A percentile compares a stretch with the other conserved stretches of the same genome.
phyloP scores from a whole-genome alignment of 2,888 invertebrate species.

The Pterobdella sp. region DNA sequence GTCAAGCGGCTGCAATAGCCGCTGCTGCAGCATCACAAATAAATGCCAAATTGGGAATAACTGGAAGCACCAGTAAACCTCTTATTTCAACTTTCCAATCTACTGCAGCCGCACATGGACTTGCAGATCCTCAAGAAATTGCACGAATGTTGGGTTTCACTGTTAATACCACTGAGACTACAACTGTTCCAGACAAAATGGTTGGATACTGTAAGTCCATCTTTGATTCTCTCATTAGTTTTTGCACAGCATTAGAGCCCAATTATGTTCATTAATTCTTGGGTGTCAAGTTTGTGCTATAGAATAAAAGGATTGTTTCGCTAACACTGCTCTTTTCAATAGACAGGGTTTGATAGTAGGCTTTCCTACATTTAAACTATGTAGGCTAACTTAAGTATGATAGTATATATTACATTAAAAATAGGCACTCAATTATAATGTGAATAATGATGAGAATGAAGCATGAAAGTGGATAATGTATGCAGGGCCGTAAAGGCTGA shows the following conservation, averaged over 20 bases:
- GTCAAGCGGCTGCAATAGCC: slow-evolving; percentile 40
- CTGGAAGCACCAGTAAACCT: slow-evolving; percentile 12
- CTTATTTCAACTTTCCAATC: background rate
- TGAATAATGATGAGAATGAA: background rate
- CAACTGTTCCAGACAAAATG: slow-evolving; percentile 87
- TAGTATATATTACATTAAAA: too few species aligned
- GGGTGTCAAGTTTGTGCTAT: slow-evolving; percentile 37
- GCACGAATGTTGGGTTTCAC: slow-evolving; percentile 23
- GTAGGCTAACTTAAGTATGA: too few species aligned
- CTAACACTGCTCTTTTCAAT: slow-evolving; percentile 32
- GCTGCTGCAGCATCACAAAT: slow-evolving; percentile 53
- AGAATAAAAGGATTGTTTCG: slow-evolving; percentile 29
- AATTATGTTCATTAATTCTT: slow-evolving; percentile 27
- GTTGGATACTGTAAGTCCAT: slow-evolving; percentile 75
- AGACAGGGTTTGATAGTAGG: slow-evolving; percentile 36
- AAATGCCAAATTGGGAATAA: slow-evolving; percentile 49
- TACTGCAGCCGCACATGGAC: slow-evolving; percentile 12
- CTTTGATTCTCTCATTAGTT: background rate
- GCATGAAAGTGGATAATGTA: background rate
- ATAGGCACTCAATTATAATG: too few species aligned
- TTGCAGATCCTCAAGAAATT: slow-evolving; percentile 25
- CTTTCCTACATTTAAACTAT: slow-evolving; percentile 28
- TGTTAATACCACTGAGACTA: slow-evolving; percentile 64
- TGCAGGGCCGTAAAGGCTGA: background rate
- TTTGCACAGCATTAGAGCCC: slow-evolving; percentile 35